These are phyloP conservation scores for Strongylocentrotus purpuratus DNA, from an alignment of 35 echinoderm and acorn worm genomes.

Conservation along the genomic window DNA sequence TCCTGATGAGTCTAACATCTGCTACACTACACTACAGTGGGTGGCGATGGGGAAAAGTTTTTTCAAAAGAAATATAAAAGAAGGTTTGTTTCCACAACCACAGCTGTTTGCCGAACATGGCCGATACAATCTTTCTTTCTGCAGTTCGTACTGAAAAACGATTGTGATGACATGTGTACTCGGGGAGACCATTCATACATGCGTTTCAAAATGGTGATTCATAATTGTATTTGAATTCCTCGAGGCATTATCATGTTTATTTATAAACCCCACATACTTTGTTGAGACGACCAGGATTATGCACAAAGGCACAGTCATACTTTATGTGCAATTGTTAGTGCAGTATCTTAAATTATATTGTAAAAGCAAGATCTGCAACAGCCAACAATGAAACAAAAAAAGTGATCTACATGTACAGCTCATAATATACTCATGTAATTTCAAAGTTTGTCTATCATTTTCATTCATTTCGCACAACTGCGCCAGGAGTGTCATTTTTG, in stretches of 20 bases:
- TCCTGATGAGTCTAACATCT: slow-evolving; percentile 40
- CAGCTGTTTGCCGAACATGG: background rate
- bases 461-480: no score
- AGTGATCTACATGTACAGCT: no score
- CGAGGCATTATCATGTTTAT: background rate
- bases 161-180: background rate
- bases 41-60: background rate
- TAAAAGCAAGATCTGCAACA: no score
- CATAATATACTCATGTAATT: no score
- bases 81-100: background rate
- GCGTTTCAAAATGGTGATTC: background rate
- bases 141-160: background rate
- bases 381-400: no score
- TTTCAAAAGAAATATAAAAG: background rate
- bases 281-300: background rate
- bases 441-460: no score
- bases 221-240: background rate
- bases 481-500: no score
- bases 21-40: background rate
- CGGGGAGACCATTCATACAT: background rate
- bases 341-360: no score
- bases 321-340: no score
- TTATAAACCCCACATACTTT: background rate
- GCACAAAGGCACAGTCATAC: background rate
- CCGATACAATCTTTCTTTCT: background rate